A percentile compares a stretch with the other conserved stretches of the same genome.
These are phyloP conservation scores for Channa argus DNA, from an alignment of 2,113 vertebrate genomes.

Conservation along the genomic window DNA sequence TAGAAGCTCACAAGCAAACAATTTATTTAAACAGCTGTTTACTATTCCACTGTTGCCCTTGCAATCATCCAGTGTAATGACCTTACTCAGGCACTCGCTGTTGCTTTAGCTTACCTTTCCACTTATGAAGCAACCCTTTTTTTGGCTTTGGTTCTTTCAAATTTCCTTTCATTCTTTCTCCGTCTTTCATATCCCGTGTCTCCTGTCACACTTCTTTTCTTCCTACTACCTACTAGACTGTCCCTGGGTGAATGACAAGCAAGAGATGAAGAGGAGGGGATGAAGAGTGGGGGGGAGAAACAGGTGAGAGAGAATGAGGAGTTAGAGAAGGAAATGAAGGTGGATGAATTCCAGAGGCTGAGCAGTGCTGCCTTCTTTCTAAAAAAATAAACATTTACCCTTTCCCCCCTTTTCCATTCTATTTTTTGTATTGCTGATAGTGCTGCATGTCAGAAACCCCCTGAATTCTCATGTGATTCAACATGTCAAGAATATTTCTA, in stretches of 20 bases:
- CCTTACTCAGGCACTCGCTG: slow-evolving; percentile 20
- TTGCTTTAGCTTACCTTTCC: slow-evolving; percentile 56
- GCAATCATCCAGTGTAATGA: slow-evolving; percentile 35
- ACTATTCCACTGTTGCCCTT: slow-evolving; percentile 30
- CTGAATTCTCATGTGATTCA: slow-evolving; percentile 6
- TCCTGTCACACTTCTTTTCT: slow-evolving; percentile 35
- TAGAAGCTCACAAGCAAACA: slow-evolving; percentile 40
- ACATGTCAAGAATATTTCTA: not conserved
- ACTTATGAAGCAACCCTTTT: slow-evolving; percentile 49
- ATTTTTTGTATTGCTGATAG: slow-evolving; percentile 12
- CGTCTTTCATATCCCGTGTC: slow-evolving; percentile 52
- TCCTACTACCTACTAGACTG: slow-evolving; percentile 59
- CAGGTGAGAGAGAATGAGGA: slow-evolving; percentile 51
- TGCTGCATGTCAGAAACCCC: slow-evolving; percentile 8
- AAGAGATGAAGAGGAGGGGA: slow-evolving; percentile 54
- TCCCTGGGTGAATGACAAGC: slow-evolving; percentile 65
- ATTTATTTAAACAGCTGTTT: slow-evolving; percentile 30
- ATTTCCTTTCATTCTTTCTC: slow-evolving; percentile 64
- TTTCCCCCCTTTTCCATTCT: not conserved
- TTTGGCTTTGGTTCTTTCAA: slow-evolving; percentile 60
- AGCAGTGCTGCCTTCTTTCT: slow-evolving; percentile 26
- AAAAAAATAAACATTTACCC: slow-evolving; percentile 14
- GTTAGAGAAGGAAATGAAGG: slow-evolving; percentile 34
- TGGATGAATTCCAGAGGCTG: slow-evolving; percentile 50
- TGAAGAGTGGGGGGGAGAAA: slow-evolving; percentile 20